phyloP scores from a whole-genome alignment of 2,888 invertebrate species.

The Itoplectis maculator region DNA sequence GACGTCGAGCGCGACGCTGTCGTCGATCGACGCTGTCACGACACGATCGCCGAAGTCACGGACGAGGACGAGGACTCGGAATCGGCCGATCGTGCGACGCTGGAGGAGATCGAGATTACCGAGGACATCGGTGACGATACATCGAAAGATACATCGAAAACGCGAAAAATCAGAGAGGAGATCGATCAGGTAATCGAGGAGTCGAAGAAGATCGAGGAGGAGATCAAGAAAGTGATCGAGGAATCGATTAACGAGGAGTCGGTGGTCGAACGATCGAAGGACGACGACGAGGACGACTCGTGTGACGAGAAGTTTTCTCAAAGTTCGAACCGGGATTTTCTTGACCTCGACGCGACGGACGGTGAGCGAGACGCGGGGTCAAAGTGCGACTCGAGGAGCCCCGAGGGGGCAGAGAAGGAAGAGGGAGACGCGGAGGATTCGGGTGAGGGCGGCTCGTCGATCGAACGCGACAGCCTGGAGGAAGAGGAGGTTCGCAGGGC shows the following conservation, averaged over 20 bases:
- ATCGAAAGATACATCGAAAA: background rate
- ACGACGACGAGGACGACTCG: background rate
- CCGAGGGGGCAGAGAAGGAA: slow-evolving; percentile 8
- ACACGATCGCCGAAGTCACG: slow-evolving; percentile 78
- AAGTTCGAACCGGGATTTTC: background rate
- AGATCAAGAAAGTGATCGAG: background rate
- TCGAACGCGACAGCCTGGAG: slow-evolving; percentile 50
- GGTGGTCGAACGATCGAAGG: too few species aligned
- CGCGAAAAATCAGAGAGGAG: too few species aligned
- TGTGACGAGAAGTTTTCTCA: background rate
- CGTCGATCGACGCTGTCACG: slow-evolving; percentile 75
- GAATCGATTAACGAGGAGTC: too few species aligned
- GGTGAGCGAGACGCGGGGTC: background rate
- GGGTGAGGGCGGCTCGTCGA: slow-evolving; percentile 31
- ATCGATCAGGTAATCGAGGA: too few species aligned
- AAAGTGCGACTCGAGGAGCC: background rate
- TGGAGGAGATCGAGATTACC: slow-evolving; percentile 45
- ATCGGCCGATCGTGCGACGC: background rate
- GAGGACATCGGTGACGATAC: slow-evolving; percentile 6
- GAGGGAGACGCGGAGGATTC: slow-evolving; percentile 34
- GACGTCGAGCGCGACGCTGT: slow-evolving; percentile 88
- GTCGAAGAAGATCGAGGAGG: slow-evolving; percentile 6
- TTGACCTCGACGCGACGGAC: background rate
- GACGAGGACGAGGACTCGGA: slow-evolving; percentile 48
- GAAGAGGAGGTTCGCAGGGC: slow-evolving; percentile 35